Percentiles rank a stretch among this genome's conserved stretches.
These are phyloP conservation scores for Dolichopus griseipennis DNA, from an alignment of 2,888 invertebrate genomes.

Conservation along the genomic window DNA sequence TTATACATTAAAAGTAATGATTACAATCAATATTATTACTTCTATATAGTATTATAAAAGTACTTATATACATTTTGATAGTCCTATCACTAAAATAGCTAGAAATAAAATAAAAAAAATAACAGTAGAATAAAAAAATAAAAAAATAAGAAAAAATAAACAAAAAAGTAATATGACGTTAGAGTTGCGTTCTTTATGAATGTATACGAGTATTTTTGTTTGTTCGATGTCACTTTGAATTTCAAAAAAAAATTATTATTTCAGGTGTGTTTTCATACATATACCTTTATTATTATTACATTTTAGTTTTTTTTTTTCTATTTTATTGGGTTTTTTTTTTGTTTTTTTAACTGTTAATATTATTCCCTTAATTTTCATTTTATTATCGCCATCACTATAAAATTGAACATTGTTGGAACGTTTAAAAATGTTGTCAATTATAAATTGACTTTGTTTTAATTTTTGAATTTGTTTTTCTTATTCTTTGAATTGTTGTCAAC, in stretches of 20 bases:
- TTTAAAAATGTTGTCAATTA: background rate
- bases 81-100: too few relatives aligned
- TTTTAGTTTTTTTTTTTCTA: background rate
- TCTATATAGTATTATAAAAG: background rate
- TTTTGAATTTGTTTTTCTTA: background rate
- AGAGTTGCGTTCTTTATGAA: background rate
- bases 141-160: too few relatives aligned
- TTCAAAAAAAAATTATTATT: background rate
- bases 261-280: slow-evolving; percentile 2
- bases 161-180: background rate
- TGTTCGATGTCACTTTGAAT: slow-evolving; percentile 1
- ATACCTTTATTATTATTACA: background rate
- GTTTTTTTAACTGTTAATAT: background rate
- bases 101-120: too few relatives aligned
- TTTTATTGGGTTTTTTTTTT: too few relatives aligned
- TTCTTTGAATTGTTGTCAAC: too few relatives aligned
- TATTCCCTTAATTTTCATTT: background rate
- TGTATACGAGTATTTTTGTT: background rate
- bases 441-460: background rate
- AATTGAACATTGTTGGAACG: background rate
- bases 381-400: background rate
- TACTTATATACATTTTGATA: too few relatives aligned
- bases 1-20: background rate
- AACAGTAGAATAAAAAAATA: too few relatives aligned
- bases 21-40: background rate